A percentile compares a stretch with the other conserved stretches of the same genome.
Conservation (phyloP, 2,888 invertebrate species). For the Melanargia galathea region DNA sequence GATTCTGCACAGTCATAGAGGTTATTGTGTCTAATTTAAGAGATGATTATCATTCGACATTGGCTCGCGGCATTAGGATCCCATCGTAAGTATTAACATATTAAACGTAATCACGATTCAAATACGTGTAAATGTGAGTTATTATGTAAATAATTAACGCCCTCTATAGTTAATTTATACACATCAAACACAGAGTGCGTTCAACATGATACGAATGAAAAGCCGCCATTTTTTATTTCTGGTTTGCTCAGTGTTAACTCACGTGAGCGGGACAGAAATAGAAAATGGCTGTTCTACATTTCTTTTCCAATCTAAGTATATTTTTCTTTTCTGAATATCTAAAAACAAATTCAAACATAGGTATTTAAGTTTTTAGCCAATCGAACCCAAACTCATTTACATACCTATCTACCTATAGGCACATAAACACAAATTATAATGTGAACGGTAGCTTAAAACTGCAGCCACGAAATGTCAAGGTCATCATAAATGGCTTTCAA, state of each 20-base stretch:
- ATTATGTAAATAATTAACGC: not conserved
- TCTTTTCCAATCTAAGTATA: too few relatives aligned
- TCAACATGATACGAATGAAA: too few relatives aligned
- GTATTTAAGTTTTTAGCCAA: too few relatives aligned
- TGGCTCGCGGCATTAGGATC: conserved; percentile 42
- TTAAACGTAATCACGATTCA: not conserved
- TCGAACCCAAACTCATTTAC: too few relatives aligned
- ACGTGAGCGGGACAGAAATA: too few relatives aligned
- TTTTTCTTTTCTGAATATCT: too few relatives aligned
- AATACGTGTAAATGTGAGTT: conserved; percentile 1
- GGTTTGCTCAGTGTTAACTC: too few relatives aligned
- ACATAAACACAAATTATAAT: not conserved
- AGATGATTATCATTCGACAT: conserved; percentile 48
- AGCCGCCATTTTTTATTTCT: too few relatives aligned
- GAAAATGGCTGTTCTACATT: too few relatives aligned
- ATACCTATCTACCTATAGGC: too few relatives aligned
- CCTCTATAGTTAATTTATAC: not conserved
- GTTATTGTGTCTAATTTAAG: conserved; percentile 48
- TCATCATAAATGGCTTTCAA: conserved; percentile 28
- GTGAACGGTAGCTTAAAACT: conserved; percentile 15
- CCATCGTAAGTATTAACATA: conserved; percentile 3
- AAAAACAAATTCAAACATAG: too few relatives aligned
- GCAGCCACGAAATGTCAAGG: conserved; percentile 25
- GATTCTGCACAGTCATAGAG: conserved; percentile 36
- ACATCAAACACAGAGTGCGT: too few relatives aligned